Evolutionary conservation across 1,140 invertebrate species (phyloP).

Genomic region (Neodiprion pinetum): DNA sequence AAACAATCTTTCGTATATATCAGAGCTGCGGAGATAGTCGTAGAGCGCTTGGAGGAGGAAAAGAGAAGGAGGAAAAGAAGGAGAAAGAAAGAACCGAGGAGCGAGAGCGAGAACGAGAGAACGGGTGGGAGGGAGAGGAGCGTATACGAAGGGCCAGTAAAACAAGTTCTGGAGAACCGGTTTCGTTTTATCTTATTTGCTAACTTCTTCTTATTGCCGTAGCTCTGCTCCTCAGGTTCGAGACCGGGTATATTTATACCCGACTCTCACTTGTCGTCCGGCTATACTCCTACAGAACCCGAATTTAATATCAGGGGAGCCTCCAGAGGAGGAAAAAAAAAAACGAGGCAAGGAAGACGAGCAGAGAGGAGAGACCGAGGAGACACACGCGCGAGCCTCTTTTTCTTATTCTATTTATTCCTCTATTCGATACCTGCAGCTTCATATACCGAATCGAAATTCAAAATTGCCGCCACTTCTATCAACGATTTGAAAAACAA

Average conservation of each 20-base stretch:
- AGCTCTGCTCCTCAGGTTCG: conserved; percentile 32
- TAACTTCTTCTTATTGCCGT: conserved; percentile 12
- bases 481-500: too few species aligned
- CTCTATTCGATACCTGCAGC: neutral
- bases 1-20: conserved; percentile 34
- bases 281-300: neutral
- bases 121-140: conserved; percentile 31
- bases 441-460: too few species aligned
- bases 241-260: conserved; percentile 52
- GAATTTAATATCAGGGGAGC: neutral
- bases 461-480: too few species aligned
- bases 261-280: conserved; percentile 45
- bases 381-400: neutral
- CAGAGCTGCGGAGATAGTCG: conserved; percentile 4
- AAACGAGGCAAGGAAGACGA: too few species aligned
- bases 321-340: neutral
- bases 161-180: conserved; percentile 9
- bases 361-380: neutral
- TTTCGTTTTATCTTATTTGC: conserved; percentile 11
- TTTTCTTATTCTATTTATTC: neutral
- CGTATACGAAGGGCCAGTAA: conserved; percentile 53
- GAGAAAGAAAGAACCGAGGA: conserved; percentile 21
- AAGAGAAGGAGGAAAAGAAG: too few species aligned
- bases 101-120: conserved; percentile 1
- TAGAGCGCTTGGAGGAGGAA: neutral